A percentile compares a stretch with the other conserved stretches of the same genome.
These are phyloP conservation scores for Pungitius pungitius DNA, from an alignment of 2,113 vertebrate genomes.

Conservation along the genomic window DNA sequence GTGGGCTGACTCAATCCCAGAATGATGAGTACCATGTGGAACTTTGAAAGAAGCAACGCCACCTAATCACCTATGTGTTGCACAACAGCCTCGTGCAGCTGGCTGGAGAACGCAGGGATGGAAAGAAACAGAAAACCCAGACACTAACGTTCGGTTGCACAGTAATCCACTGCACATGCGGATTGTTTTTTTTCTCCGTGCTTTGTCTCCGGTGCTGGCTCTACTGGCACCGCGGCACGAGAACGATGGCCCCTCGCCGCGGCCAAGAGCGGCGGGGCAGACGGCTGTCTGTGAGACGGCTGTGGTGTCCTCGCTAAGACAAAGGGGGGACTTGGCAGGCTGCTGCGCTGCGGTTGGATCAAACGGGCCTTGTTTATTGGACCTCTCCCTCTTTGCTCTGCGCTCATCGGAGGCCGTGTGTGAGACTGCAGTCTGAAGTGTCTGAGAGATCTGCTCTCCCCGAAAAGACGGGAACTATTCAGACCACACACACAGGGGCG, in stretches of 20 bases:
- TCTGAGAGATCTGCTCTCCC: constrained; percentile 66
- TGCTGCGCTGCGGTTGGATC: constrained; percentile 70
- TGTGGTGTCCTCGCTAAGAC: constrained; percentile 73
- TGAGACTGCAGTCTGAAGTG: constrained; percentile 67
- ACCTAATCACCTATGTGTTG: constrained; percentile 63
- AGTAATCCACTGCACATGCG: constrained; percentile 23
- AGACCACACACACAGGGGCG: constrained; percentile 81
- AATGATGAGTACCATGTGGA: constrained; percentile 66
- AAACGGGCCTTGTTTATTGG: constrained; percentile 78
- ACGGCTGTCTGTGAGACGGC: constrained; percentile 72
- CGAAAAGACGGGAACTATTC: constrained; percentile 61
- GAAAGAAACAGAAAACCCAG: constrained; percentile 42
- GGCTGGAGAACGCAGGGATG: constrained; percentile 40
- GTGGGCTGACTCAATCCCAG: constrained; percentile 43
- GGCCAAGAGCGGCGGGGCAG: constrained; percentile 69
- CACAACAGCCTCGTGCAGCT: constrained; percentile 42
- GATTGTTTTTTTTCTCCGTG: constrained; percentile 7
- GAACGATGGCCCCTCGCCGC: constrained; percentile 68
- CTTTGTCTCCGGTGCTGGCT: constrained; percentile 7
- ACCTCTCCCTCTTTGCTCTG: constrained; percentile 65
- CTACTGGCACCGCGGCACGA: constrained; percentile 61
- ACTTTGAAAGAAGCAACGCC: constrained; percentile 40
- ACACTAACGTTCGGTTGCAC: constrained; percentile 26
- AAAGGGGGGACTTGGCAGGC: constrained; percentile 78
- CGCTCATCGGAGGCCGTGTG: constrained; percentile 60